These are phyloP conservation scores for Macaria liturata DNA, from an alignment of 2,888 invertebrate species.

Conservation along the genomic window DNA sequence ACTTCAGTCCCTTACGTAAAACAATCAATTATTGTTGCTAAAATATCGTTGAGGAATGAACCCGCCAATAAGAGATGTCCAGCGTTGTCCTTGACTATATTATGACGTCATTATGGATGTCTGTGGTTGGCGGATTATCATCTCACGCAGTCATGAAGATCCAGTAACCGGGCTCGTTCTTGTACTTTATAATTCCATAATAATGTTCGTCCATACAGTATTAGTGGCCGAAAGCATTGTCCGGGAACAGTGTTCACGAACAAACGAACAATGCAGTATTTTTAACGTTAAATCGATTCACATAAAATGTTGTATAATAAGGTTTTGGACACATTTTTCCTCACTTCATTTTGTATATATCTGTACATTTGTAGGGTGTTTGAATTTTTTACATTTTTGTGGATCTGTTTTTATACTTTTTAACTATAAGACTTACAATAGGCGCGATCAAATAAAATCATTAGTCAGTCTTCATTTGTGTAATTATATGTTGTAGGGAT, in stretches of 20 bases:
- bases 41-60: too few species aligned
- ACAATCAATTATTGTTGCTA: too few species aligned
- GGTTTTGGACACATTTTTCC: slow-evolving; percentile 70
- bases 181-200: slow-evolving; percentile 60
- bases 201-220: slow-evolving; percentile 65
- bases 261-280: slow-evolving; percentile 73
- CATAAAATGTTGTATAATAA: slow-evolving; percentile 56
- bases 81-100: too few species aligned
- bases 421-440: slow-evolving; percentile 37
- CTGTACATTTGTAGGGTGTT: slow-evolving; percentile 77
- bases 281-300: slow-evolving; percentile 58
- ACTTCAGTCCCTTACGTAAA: too few species aligned
- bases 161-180: slow-evolving; percentile 5
- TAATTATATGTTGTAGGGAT: slow-evolving; percentile 35
- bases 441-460: slow-evolving; percentile 45
- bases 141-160: too few species aligned
- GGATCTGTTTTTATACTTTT: slow-evolving; percentile 69
- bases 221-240: slow-evolving; percentile 53
- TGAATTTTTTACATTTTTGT: slow-evolving; percentile 54
- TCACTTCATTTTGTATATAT: slow-evolving; percentile 70
- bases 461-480: slow-evolving; percentile 37
- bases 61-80: too few species aligned
- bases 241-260: slow-evolving; percentile 41
- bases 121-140: too few species aligned
- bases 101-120: too few species aligned